Evolutionary conservation across 2,113 vertebrate genomes (phyloP).

Genomic region (human): GRCh38 chr11:35768501-35769000

Average conservation of each 20-base stretch:
- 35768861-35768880: neutral
- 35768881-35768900: neutral
- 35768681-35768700: neutral
- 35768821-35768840: constrained; percentile 36
- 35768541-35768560: neutral
- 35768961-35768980: constrained; percentile 19
- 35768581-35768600: constrained; percentile 35
- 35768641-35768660: neutral
- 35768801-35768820: neutral
- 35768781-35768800: constrained; percentile 6
- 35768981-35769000: neutral
- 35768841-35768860: neutral
- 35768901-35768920: constrained; percentile 7
- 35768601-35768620: neutral
- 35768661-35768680: constrained; percentile 10
- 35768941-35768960: neutral
- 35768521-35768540: neutral
- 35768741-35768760: neutral
- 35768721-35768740: constrained; percentile 39
- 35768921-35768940: neutral
- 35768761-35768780: constrained; percentile 13
- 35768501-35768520: neutral
- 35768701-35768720: constrained; percentile 12
- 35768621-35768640: neutral
- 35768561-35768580: neutral